These are phyloP conservation scores for Polydrusus cervinus DNA, from an alignment of 2,888 invertebrate genomes.

Conservation along the genomic window DNA sequence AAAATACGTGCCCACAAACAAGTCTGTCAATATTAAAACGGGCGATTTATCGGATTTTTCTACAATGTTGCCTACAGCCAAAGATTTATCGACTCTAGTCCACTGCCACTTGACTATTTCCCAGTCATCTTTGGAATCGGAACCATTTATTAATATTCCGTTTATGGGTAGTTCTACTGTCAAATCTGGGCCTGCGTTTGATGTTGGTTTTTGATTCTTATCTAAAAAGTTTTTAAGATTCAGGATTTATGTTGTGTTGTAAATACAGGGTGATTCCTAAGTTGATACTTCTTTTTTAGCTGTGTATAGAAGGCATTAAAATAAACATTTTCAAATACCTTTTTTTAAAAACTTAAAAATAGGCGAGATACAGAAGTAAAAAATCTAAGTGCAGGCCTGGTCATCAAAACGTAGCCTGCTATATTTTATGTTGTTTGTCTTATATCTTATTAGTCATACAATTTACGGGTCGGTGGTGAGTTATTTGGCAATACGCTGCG, in stretches of 20 bases:
- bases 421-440: too few species aligned
- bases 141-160: constrained; percentile 88
- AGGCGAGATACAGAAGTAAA: too few species aligned
- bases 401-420: too few species aligned
- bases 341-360: too few species aligned
- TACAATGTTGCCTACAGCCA: constrained; percentile 90
- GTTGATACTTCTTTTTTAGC: not conserved
- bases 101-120: constrained; percentile 89
- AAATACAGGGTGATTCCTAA: too few species aligned
- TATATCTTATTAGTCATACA: too few species aligned
- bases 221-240: constrained; percentile 76
- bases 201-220: constrained; percentile 90
- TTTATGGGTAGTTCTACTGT: constrained; percentile 83
- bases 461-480: too few species aligned
- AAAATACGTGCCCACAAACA: constrained; percentile 90
- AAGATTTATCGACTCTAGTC: constrained; percentile 83
- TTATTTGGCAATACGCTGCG: too few species aligned
- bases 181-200: constrained; percentile 91
- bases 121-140: constrained; percentile 89
- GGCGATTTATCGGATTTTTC: constrained; percentile 82
- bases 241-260: too few species aligned
- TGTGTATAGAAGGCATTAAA: too few species aligned
- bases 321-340: too few species aligned
- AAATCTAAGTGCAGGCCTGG: too few species aligned
- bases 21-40: constrained; percentile 85